Evolutionary conservation across 1,140 invertebrate species (phyloP).

Genomic region (Macrobrachium nipponense): DNA sequence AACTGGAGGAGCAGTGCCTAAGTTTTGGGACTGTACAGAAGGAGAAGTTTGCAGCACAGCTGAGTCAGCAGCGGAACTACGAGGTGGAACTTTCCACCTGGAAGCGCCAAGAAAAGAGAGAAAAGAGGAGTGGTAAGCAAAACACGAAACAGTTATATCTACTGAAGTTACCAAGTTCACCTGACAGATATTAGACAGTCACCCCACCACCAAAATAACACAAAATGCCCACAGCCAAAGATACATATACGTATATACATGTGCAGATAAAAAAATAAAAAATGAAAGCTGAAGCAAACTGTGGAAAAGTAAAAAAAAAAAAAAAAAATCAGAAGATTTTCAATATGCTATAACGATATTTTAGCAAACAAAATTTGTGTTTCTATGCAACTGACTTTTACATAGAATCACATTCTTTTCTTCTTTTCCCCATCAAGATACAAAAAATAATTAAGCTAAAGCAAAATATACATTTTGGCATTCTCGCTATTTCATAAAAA

Average conservation of each 20-base stretch:
- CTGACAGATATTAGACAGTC: slow-evolving; percentile 13
- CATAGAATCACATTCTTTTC: too few species aligned
- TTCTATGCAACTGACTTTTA: too few species aligned
- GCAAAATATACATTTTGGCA: too few species aligned
- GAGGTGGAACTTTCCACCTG: slow-evolving; percentile 48
- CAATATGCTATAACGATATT: too few species aligned
- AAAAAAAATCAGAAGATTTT: too few species aligned
- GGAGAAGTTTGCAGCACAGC: slow-evolving; percentile 26
- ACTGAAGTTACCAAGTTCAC: background rate
- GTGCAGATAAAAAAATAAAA: background rate
- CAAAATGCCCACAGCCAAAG: background rate
- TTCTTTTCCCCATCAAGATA: too few species aligned
- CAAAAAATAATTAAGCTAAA: too few species aligned
- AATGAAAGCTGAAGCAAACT: too few species aligned
- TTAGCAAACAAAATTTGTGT: too few species aligned
- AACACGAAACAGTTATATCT: background rate
- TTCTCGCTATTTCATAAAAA: too few species aligned
- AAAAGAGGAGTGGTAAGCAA: background rate
- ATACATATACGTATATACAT: background rate
- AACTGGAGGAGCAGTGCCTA: background rate
- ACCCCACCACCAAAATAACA: background rate
- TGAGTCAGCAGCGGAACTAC: slow-evolving; percentile 34
- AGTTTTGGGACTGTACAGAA: background rate
- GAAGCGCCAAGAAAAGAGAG: slow-evolving; percentile 4
- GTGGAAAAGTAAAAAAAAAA: too few species aligned